Evolutionary conservation across 1,140 invertebrate species (phyloP), one percentile per base, ranked within the genome.

Genomic region (Drosophila kohkoa): DNA sequence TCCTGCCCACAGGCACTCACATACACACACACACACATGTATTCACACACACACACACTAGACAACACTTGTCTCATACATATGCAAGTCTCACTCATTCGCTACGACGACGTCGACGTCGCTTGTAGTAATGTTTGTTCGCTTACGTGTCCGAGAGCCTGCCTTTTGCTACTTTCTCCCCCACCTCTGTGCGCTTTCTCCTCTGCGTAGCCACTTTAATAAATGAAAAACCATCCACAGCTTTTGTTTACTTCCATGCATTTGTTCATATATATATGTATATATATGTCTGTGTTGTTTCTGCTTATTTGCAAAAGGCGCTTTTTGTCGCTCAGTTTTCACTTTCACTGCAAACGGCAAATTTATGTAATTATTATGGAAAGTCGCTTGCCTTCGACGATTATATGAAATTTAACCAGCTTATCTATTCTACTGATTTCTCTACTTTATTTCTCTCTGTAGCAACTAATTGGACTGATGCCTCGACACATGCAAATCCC

Each of bases 171-270:
- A 54, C 38, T 28, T 52, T 64, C 32, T 2, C 10, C 51, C 11
- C 51, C 32, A 11, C 15, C 60, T 6, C 2, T 32, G n/a, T 4
- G 25, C 25, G 41, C 35, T 57, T 57, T 41, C 48, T 16, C 30
- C 30, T 15, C 43, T 11, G 16, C 16, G 60, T 30, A 74, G 52
- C 62, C 82, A 88, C 85, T 87, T 87, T 75, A 83, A 77, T 80
- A 88, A 88, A 87, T 87, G 83, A 87, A 87, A 87, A 88, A 75
- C 62, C 77, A 71, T 68, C 58, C 55, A 25, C 20, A 70, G 48
- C 59, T 64, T 75, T 69, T 83, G 81, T 83, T 85, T 77, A 76
- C 76, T 64, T 67, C 35, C 70, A 68, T 46, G 71, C 71, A 79
- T 79, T 82, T 85, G 77, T 72, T 80, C 66, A 54, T 48, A 54